Percentiles rank a stretch among this genome's conserved stretches.
Evolutionary conservation across 2,797 vertebrate species (phyloP).

Genomic region (Leptoclinus maculatus): DNA sequence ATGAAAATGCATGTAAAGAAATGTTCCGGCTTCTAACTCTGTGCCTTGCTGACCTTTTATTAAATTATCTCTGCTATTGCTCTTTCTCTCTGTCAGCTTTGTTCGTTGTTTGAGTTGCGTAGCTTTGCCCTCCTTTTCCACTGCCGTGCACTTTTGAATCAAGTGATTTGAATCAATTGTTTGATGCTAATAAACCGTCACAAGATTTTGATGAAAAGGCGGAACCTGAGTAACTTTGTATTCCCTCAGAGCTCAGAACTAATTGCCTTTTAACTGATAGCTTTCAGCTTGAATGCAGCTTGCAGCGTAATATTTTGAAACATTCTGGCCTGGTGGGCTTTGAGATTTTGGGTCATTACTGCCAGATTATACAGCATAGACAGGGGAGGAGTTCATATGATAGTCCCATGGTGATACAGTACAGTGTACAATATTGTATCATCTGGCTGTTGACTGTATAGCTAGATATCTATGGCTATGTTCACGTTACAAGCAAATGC

Average conservation of each 20-base stretch:
- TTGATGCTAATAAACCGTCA: constrained; percentile 54
- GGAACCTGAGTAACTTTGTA: constrained; percentile 32
- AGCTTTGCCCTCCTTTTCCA: constrained; percentile 45
- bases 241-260: constrained; percentile 36
- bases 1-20: constrained; percentile 55
- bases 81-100: constrained; percentile 28
- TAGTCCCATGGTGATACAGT: not conserved
- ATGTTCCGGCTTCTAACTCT: constrained; percentile 31
- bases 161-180: constrained; percentile 48
- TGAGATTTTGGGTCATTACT: constrained; percentile 3
- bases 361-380: not conserved
- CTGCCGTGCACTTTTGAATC: constrained; percentile 38
- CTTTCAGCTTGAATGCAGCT: constrained; percentile 41
- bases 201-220: constrained; percentile 43
- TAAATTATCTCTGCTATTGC: constrained; percentile 46
- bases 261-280: constrained; percentile 59
- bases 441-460: not conserved
- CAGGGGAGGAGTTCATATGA: not conserved
- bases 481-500: too few species aligned
- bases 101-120: constrained; percentile 51
- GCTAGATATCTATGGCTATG: not conserved
- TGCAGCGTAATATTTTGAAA: constrained; percentile 2
- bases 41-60: constrained; percentile 65
- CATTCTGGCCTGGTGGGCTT: not conserved
- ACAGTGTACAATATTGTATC: not conserved